Base-by-base conservation (phyloP, 2,888 invertebrate species). In the Nysson spinosus region DNA sequence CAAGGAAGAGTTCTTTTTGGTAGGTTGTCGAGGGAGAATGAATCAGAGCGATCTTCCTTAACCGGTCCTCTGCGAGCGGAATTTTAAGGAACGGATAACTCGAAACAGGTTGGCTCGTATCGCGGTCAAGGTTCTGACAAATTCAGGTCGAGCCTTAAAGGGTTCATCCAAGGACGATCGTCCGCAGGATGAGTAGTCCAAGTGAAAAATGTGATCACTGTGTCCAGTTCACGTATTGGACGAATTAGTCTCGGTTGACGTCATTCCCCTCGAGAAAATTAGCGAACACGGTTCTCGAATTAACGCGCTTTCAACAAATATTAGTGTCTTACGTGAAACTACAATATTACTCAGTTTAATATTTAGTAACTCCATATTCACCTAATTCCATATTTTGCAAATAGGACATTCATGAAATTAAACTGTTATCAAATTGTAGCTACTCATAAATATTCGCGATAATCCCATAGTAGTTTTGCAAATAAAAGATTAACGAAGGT, bases 101-200 rank as follows among this genome's bases (percentile, higher is more conserved):
- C 39, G 54, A 62, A 69, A 60, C 69, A 75, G 72, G 58, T 60
- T 66, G 74, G 28, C 47, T 44, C 46, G 6, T 43, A 83, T 80
- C 71, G 78, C 82, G 83, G 81, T 82, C 84, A 84, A 83, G 84
- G 84, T 75, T 69, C 54, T 1, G 28, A 30, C 22, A 61, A 71
- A 80, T 80, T 69, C 66, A 73, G 77, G 81, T 77, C 79, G 72
- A 14, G 50, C 81, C 77, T 81, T 79, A 79, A 81, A 79, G 75
- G 79, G 77, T 52, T 58, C 30, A 22, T 11, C 52, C 72, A 76
- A 74, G 78, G 79, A 63, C 73, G 61, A 50, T 46, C 43, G n/a
- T 42, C n/a, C 50, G 58, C 62, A 57, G 63, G 73, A 73, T 62
- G 55, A 70, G 40, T 39, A 40, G 16, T 28, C 32, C 22, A 19